These are phyloP conservation scores for Phlogophora meticulosa DNA, from an alignment of 2,888 invertebrate genomes.

Conservation along the genomic window DNA sequence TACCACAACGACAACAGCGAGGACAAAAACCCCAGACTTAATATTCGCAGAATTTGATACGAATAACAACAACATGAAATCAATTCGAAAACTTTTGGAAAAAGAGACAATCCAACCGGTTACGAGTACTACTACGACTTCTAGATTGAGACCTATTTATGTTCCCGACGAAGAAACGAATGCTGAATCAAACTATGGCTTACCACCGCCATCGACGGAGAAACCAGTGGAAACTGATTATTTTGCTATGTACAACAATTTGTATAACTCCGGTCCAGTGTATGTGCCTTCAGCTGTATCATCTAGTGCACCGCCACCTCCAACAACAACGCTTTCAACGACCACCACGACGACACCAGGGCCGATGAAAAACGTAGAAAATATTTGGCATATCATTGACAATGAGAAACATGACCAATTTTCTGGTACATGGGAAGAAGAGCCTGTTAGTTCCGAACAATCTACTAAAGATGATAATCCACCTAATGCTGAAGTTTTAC, in stretches of 20 bases:
- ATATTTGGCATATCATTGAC: slow-evolving; percentile 89
- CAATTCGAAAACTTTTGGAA: slow-evolving; percentile 84
- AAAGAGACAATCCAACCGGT: slow-evolving; percentile 77
- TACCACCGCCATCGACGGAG: slow-evolving; percentile 63
- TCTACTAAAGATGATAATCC: slow-evolving; percentile 51
- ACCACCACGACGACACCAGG: slow-evolving; percentile 70
- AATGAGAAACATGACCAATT: slow-evolving; percentile 81
- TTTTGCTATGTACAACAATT: slow-evolving; percentile 79
- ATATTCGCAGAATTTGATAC: slow-evolving; percentile 89
- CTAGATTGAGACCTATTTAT: slow-evolving; percentile 79
- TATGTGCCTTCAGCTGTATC: slow-evolving; percentile 73
- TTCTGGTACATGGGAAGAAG: slow-evolving; percentile 82
- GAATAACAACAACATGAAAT: slow-evolving; percentile 79
- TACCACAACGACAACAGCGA: slow-evolving; percentile 72
- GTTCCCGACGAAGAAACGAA: slow-evolving; percentile 77
- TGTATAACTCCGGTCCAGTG: slow-evolving; percentile 77
- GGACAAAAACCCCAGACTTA: slow-evolving; percentile 82
- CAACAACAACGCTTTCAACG: slow-evolving; percentile 73
- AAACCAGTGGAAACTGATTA: slow-evolving; percentile 73
- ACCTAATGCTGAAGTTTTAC: slow-evolving; percentile 42
- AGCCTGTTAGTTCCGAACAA: slow-evolving; percentile 69
- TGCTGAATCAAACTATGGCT: slow-evolving; percentile 70
- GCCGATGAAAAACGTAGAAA: slow-evolving; percentile 77
- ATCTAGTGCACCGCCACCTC: slow-evolving; percentile 67
- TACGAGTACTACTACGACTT: slow-evolving; percentile 65